phyloP scores from a whole-genome alignment of 2,888 invertebrate species.

The Brachyptera putata region DNA sequence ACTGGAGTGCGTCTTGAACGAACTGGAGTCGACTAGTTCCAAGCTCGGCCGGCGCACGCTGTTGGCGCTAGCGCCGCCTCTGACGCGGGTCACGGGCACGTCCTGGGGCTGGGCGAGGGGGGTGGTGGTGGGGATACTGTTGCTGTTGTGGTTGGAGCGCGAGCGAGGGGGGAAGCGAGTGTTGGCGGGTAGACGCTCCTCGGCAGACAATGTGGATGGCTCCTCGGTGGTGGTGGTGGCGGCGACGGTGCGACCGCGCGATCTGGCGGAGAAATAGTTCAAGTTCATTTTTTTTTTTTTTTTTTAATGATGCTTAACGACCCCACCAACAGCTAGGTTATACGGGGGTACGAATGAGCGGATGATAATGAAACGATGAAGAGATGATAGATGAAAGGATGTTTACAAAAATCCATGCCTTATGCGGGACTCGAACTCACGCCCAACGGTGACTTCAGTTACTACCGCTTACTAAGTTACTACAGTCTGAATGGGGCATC shows the following conservation, averaged over 20 bases:
- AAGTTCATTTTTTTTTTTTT: too few species aligned
- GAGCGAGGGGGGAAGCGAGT: constrained; percentile 75
- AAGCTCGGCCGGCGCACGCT: constrained; percentile 68
- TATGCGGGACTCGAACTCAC: too few species aligned
- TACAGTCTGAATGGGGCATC: too few species aligned
- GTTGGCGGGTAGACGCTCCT: constrained; percentile 68
- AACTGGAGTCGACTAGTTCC: constrained; percentile 75
- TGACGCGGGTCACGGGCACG: constrained; percentile 50
- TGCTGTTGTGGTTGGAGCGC: constrained; percentile 42
- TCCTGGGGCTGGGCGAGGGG: constrained; percentile 47
- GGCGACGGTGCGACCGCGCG: constrained; percentile 37
- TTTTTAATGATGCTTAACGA: too few species aligned
- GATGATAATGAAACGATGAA: too few species aligned
- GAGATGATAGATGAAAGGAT: too few species aligned
- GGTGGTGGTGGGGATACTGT: constrained; percentile 40
- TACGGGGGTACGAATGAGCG: too few species aligned
- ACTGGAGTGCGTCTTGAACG: constrained; percentile 69
- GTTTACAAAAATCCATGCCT: too few species aligned
- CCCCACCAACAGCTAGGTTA: too few species aligned
- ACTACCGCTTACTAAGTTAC: too few species aligned
- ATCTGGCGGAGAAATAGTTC: constrained; percentile 36
- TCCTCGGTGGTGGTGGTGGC: constrained; percentile 41
- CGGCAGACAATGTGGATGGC: constrained; percentile 43
- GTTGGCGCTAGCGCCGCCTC: constrained; percentile 60
- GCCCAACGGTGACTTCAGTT: too few species aligned